phyloP scores from a whole-genome alignment of 1,140 invertebrate genomes.

The Dreissena rostriformis region DNA sequence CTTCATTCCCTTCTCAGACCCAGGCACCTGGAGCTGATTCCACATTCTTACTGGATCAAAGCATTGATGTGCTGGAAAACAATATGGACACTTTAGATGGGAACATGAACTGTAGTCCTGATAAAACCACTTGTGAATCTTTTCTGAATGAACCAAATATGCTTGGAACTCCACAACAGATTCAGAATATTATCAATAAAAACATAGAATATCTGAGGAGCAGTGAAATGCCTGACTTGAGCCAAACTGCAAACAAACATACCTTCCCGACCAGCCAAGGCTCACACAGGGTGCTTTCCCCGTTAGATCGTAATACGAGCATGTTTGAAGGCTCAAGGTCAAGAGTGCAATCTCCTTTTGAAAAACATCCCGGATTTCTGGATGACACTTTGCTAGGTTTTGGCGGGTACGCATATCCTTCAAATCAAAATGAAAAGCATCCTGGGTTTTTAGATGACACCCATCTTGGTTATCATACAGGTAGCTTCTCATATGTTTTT shows the following conservation, averaged over 20 bases:
- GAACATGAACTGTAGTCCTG: constrained; percentile 2
- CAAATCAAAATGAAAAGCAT: background rate
- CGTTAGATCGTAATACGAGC: constrained; percentile 18
- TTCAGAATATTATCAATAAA: constrained; percentile 52
- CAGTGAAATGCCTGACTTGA: constrained; percentile 13
- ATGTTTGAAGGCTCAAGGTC: constrained; percentile 29
- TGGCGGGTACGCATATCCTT: background rate
- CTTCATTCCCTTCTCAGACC: constrained; percentile 14
- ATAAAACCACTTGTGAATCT: constrained; percentile 9
- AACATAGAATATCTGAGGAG: constrained; percentile 49
- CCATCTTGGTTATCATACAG: constrained; percentile 25
- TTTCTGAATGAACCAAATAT: constrained; percentile 16
- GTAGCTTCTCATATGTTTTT: constrained; percentile 25
- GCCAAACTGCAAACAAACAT: too few species aligned
- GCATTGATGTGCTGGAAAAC: background rate
- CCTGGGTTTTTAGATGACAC: constrained; percentile 24
- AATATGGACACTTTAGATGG: constrained; percentile 32
- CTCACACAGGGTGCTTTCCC: constrained; percentile 22
- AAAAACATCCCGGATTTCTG: constrained; percentile 18
- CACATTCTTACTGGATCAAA: constrained; percentile 34
- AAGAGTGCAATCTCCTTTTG: constrained; percentile 44
- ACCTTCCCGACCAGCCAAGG: background rate
- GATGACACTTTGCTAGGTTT: constrained; percentile 5
- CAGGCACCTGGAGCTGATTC: constrained; percentile 19
- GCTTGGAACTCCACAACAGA: constrained; percentile 23